Base-by-base conservation (phyloP, 1,140 invertebrate genomes). In the Campoletis sonorensis region DNA sequence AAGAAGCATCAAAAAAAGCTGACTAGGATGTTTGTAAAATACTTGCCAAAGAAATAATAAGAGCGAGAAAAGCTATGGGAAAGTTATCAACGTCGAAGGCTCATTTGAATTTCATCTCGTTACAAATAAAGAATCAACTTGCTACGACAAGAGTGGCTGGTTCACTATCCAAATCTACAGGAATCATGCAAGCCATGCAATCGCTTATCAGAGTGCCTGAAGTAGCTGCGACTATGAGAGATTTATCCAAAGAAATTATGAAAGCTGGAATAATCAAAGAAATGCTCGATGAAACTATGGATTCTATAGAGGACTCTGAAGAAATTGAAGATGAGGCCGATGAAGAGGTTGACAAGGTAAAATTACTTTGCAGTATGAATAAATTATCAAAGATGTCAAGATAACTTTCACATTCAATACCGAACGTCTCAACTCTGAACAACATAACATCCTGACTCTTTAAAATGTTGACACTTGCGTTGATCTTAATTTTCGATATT, bases 191-290 rank as follows among this genome's bases (percentile, higher is more conserved):
- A 91, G 96, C 97, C 0, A 99, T 99, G 98, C 98, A 99, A 87
- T 94, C 94, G 45, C 91, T 99, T 11, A 92, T 99, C 0, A 95
- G 96, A 86, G 93, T 99, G 7, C 98, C 98, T 0, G 98, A 99
- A 92, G 95, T 99, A 23, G 97, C 97, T 2, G 95, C 95, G 21
- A 98, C 98, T 0, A 99, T 99, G 99, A 95, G 98, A 88, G 98
- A 99, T 85, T 93, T 99, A 92, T 99, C 98, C 0, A 98, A 98
- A 92, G 98, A 99, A 94, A 99, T 99, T 98, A 99, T 98, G 97
- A 98, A 96, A 91, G 98, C 98, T 8, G 98, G 98, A n/a, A 99
- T 99, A 67, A 98, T 99, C 81, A 98, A 99, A 90, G 98, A 99
- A 93, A 99, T 99, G 98, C 92, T 99, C 58, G 98, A 99, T 85